These are phyloP conservation scores for Cecidostiba fungosa DNA, from an alignment of 2,888 invertebrate genomes.

Conservation along the genomic window DNA sequence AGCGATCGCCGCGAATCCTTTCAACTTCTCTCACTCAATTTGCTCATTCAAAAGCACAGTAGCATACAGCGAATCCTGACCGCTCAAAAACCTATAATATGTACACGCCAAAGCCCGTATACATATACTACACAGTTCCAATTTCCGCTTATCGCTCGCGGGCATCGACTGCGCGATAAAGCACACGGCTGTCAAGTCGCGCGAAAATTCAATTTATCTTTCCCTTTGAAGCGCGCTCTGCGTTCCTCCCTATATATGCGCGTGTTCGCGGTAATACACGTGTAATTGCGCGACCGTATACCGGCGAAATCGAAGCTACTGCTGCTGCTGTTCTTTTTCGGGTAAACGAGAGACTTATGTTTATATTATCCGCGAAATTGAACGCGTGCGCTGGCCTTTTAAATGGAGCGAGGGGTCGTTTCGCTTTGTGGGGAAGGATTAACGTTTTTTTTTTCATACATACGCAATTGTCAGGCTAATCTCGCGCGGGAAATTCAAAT, in stretches of 20 bases:
- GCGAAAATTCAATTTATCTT: slow-evolving; percentile 71
- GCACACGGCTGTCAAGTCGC: slow-evolving; percentile 54
- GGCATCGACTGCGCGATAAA: slow-evolving; percentile 44
- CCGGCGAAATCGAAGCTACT: too few relatives aligned
- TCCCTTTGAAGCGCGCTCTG: slow-evolving; percentile 67
- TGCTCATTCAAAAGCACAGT: not conserved
- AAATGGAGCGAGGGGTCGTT: too few relatives aligned
- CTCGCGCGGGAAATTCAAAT: too few relatives aligned
- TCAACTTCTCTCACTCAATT: slow-evolving; percentile 8
- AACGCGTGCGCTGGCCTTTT: not conserved
- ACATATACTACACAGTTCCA: slow-evolving; percentile 44
- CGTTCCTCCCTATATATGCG: not conserved
- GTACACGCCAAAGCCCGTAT: not conserved
- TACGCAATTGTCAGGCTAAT: not conserved
- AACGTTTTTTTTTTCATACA: not conserved
- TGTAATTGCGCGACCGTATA: not conserved
- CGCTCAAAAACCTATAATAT: not conserved
- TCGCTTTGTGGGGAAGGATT: not conserved
- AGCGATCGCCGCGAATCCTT: not conserved
- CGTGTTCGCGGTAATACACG: not conserved
- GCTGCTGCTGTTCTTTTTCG: not conserved
- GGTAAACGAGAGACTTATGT: not conserved
- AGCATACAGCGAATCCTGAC: not conserved
- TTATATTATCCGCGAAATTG: slow-evolving; percentile 1
- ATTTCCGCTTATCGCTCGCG: slow-evolving; percentile 3